Conservation (phyloP, 2,888 invertebrate genomes). For the Plemyria rubiginata region DNA sequence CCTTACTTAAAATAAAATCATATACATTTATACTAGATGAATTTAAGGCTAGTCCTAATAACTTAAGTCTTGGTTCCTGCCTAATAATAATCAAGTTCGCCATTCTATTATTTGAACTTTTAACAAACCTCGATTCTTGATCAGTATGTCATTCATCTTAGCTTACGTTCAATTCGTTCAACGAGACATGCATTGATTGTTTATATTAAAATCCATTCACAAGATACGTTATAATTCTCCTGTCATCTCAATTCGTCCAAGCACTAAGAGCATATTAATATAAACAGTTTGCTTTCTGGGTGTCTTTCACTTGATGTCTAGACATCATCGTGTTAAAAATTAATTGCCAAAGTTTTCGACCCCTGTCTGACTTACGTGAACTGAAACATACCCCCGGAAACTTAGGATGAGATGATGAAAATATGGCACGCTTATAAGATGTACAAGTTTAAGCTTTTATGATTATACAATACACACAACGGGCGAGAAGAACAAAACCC, state of each 20-base stretch:
- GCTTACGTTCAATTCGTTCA: not conserved
- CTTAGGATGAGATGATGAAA: no score
- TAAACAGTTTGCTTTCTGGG: conserved; percentile 24
- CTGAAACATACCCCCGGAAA: not conserved
- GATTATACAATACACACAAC: not conserved
- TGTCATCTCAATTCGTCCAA: conserved; percentile 12
- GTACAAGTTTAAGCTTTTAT: not conserved
- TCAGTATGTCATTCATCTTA: no score
- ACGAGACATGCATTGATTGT: conserved; percentile 5
- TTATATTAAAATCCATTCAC: conserved; percentile 21
- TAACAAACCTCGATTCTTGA: no score
- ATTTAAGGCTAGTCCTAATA: no score
- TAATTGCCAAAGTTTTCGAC: not conserved
- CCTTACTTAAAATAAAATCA: no score
- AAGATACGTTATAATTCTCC: conserved; percentile 6
- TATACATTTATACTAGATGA: no score
- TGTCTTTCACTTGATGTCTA: conserved; percentile 16
- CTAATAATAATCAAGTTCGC: no score
- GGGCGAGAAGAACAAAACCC: not conserved
- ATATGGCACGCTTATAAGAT: no score
- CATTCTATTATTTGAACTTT: no score
- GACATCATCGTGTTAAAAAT: conserved; percentile 16
- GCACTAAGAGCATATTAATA: conserved; percentile 9
- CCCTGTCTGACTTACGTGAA: conserved; percentile 1
- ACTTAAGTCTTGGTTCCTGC: no score